Base-by-base conservation (phyloP, 2,797 vertebrate genomes). In the Nyctibius grandis region DNA sequence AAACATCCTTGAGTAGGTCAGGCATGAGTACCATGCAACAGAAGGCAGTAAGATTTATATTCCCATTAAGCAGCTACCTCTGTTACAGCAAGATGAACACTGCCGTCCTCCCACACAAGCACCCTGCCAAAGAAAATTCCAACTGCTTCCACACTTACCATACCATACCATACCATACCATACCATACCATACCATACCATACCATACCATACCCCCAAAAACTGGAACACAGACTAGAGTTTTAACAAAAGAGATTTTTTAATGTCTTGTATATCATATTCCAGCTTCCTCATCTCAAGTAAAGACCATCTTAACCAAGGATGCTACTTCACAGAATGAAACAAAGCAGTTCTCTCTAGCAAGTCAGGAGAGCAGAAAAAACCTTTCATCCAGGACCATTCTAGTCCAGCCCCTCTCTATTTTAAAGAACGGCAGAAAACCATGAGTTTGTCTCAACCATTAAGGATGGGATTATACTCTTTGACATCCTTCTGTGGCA, bases 191-290 rank as follows among this genome's bases (percentile, higher is more conserved):
- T 48, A 56, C 14, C 1, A 50, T 26, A 19, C 33, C 8, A 9
- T 5, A 60, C 15, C 8, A 36, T n/a, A 44, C 31, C 36, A 12
- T 48, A 56, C 14, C 1, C 3, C 3, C 7, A 19, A 1, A 36
- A 75, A 47, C n/a, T 40, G 34, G 23, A 72, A 85, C 38, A 54
- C 11, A 69, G 9, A 26, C 12, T 50, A 31, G 6, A 47, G 25
- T 57, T 84, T 61, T 68, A 63, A 31, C 3, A 72, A 51, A 73
- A 68, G 5, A 28, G 0, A 31, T 31, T 38, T 65, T 89, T 76
- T 12, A n/a, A 72, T 68, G 34, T 19, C 7, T 69, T 82, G 2
- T 40, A 18, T 36, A 31, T 59, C 21, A 19, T 40, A 60, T 40
- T 53, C 10, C 16, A 85, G 18, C 4, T 72, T 42, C 22, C 8